Evolutionary conservation across 1,140 invertebrate species (phyloP).

Genomic region (Sarcophaga peregrina): DNA sequence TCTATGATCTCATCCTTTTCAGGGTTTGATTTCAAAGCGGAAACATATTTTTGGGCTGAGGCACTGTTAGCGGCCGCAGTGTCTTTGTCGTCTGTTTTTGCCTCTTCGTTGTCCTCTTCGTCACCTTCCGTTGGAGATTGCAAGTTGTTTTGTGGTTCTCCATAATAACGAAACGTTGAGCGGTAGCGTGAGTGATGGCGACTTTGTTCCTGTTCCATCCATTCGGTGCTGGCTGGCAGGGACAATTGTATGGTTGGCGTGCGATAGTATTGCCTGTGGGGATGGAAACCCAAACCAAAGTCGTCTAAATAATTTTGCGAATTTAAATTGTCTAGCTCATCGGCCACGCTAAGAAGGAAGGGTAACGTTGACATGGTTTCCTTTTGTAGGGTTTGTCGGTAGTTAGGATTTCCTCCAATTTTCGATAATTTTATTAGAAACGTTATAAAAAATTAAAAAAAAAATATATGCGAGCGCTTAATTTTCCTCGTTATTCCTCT

Average conservation of each 20-base stretch:
- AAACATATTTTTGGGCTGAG: constrained; percentile 42
- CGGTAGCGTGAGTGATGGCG: constrained; percentile 52
- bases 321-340: constrained; percentile 65
- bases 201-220: constrained; percentile 56
- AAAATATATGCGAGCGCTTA: background rate
- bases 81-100: constrained; percentile 30
- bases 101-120: constrained; percentile 45
- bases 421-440: constrained; percentile 14
- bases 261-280: constrained; percentile 63
- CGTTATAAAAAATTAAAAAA: constrained; percentile 11
- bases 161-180: constrained; percentile 57
- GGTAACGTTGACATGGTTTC: constrained; percentile 63
- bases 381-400: constrained; percentile 44
- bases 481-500: too few species aligned
- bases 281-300: constrained; percentile 64
- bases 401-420: constrained; percentile 40
- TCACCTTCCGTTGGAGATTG: constrained; percentile 48
- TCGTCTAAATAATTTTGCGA: constrained; percentile 64
- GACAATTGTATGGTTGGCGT: constrained; percentile 63
- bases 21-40: constrained; percentile 43
- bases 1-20: constrained; percentile 55
- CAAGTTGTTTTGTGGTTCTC: constrained; percentile 59
- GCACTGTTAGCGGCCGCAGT: constrained; percentile 15
- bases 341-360: constrained; percentile 63
- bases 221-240: constrained; percentile 62